Evolutionary conservation across 92 coral and sea anemone species (phyloP).

Genomic region (Blastomussa wellsi): DNA sequence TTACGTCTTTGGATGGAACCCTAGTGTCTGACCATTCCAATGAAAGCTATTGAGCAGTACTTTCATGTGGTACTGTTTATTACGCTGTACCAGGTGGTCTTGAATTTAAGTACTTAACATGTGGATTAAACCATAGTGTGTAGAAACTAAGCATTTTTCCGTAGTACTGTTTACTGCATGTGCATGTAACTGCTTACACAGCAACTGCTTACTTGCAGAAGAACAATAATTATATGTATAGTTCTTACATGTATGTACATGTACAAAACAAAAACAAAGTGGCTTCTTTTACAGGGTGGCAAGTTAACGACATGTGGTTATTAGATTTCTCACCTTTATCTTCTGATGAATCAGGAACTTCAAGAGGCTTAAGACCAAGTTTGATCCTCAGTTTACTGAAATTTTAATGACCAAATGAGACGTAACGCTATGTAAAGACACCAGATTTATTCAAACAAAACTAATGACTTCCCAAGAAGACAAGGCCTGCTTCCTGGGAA

Average conservation of each 20-base stretch:
- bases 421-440: background rate
- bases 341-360: constrained; percentile 51
- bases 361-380: constrained; percentile 88
- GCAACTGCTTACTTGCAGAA: too few relatives aligned
- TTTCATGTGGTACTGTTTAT: background rate
- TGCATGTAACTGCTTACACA: too few relatives aligned
- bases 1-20: background rate
- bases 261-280: too few relatives aligned
- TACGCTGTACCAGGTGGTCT: background rate
- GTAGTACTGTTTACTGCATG: too few relatives aligned
- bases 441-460: background rate
- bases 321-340: constrained; percentile 24
- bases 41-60: too few relatives aligned
- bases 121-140: background rate
- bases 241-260: too few relatives aligned
- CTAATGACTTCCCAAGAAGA: too few relatives aligned
- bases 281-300: too few relatives aligned
- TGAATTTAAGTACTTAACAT: too few relatives aligned
- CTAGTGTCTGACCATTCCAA: background rate
- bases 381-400: constrained; percentile 79
- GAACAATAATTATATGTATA: too few relatives aligned
- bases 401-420: background rate
- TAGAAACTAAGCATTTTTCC: too few relatives aligned
- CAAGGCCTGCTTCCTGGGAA: too few relatives aligned
- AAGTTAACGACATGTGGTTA: background rate